Evolutionary conservation across 1,140 invertebrate genomes (phyloP).

Genomic region (Hyposmocoma kahamanoa): DNA sequence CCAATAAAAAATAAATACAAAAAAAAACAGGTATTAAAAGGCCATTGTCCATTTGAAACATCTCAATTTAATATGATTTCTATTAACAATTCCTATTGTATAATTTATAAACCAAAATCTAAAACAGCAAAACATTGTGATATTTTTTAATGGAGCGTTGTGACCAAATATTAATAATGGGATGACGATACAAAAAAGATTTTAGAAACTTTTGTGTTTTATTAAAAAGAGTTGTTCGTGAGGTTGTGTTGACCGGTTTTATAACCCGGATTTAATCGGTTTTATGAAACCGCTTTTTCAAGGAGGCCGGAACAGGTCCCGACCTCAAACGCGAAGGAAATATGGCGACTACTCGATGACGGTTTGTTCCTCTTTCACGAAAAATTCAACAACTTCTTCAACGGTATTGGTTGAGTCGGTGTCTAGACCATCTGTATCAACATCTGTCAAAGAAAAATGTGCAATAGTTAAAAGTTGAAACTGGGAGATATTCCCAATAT

Average conservation of each 20-base stretch:
- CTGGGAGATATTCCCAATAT: too few relatives aligned
- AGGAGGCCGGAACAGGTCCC: conserved; percentile 32
- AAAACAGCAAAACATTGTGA: conserved; percentile 48
- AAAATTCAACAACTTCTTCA: conserved; percentile 97
- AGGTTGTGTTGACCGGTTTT: neutral
- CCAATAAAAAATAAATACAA: conserved; percentile 23
- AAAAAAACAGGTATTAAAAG: conserved; percentile 54
- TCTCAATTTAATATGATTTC: conserved; percentile 67
- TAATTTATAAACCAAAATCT: conserved; percentile 55
- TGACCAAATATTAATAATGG: conserved; percentile 29
- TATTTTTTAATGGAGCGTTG: conserved; percentile 29
- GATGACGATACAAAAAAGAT: conserved; percentile 49
- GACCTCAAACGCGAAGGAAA: conserved; percentile 32
- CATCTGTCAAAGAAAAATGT: conserved; percentile 78
- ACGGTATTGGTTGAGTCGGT: conserved; percentile 91
- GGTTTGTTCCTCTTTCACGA: conserved; percentile 95
- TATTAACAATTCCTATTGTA: conserved; percentile 69
- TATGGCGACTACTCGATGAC: conserved; percentile 78
- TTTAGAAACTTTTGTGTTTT: conserved; percentile 28
- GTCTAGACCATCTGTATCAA: conserved; percentile 94
- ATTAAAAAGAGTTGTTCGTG: conserved; percentile 25
- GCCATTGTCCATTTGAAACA: conserved; percentile 57
- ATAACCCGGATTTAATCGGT: conserved; percentile 19
- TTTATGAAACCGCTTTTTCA: too few relatives aligned
- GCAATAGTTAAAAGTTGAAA: too few relatives aligned